Evolutionary conservation across 2,113 vertebrate species (phyloP).

Genomic region (Isurus oxyrinchus): DNA sequence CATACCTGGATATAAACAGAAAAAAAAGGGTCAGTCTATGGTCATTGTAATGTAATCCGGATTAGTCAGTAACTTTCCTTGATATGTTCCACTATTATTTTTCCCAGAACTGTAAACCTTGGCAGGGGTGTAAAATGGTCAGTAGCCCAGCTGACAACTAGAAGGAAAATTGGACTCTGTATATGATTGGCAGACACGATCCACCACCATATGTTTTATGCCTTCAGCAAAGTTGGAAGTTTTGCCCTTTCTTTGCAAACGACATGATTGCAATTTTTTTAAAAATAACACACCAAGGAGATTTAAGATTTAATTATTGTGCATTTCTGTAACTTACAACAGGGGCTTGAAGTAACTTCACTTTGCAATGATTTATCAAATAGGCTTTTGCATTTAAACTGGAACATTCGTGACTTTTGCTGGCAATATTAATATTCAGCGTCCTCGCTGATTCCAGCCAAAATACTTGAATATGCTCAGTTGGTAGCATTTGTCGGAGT

Average conservation of each 20-base stretch:
- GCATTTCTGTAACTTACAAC: not conserved
- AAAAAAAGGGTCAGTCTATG: not conserved
- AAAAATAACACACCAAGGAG: not conserved
- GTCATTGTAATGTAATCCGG: not conserved
- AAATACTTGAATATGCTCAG: not conserved
- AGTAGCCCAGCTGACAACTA: not conserved
- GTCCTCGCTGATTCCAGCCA: not conserved
- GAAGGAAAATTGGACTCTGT: not conserved
- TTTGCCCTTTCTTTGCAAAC: not conserved
- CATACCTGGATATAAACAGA: slow-evolving; percentile 62
- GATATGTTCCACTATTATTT: not conserved
- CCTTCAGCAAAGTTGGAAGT: not conserved
- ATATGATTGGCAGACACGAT: not conserved
- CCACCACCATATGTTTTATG: not conserved
- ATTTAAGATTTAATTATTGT: not conserved
- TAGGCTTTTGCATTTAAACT: not conserved
- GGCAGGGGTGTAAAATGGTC: not conserved
- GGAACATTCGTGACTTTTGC: not conserved
- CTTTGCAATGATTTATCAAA: not conserved
- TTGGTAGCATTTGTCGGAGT: not conserved
- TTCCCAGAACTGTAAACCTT: not conserved
- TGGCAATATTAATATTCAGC: not conserved
- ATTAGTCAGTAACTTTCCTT: not conserved
- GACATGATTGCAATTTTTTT: not conserved
- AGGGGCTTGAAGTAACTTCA: not conserved